phyloP scores from a whole-genome alignment of 2,888 invertebrate species.

The Lepidocyrtinus sp. region DNA sequence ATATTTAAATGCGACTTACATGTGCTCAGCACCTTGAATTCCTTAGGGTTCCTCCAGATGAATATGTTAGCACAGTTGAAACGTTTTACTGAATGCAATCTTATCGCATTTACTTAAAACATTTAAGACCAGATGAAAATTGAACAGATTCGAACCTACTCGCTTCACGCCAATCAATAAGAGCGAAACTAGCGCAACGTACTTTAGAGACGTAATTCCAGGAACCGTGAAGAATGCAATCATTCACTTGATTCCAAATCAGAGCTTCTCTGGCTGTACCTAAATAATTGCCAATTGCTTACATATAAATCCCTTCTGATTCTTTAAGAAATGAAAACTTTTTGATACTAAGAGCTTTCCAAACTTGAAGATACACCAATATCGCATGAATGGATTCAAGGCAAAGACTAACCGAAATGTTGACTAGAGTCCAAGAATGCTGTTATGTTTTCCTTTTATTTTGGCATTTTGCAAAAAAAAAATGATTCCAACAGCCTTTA shows the following conservation, averaged over 20 bases:
- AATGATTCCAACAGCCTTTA: neutral
- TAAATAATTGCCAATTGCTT: neutral
- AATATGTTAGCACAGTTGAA: too few species aligned
- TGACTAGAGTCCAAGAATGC: constrained; percentile 44
- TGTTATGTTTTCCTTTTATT: constrained; percentile 49
- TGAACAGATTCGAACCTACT: too few species aligned
- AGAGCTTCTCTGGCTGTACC: neutral
- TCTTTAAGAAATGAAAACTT: neutral
- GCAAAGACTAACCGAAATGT: constrained; percentile 43
- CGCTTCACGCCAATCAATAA: too few species aligned
- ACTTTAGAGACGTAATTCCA: too few species aligned
- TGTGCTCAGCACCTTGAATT: too few species aligned
- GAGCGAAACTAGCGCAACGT: too few species aligned
- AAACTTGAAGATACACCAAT: constrained; percentile 1
- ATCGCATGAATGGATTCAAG: constrained; percentile 21
- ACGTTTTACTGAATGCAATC: too few species aligned
- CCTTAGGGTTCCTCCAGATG: too few species aligned
- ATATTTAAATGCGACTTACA: too few species aligned
- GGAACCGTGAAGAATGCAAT: neutral
- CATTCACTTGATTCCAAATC: neutral
- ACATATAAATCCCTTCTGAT: neutral
- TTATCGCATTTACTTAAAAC: too few species aligned
- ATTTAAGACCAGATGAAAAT: too few species aligned
- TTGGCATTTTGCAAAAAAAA: constrained; percentile 49
- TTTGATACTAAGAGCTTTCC: constrained; percentile 25